Evolutionary conservation across 2,113 vertebrate species (phyloP).

Genomic region (Noctilio leporinus): DNA sequence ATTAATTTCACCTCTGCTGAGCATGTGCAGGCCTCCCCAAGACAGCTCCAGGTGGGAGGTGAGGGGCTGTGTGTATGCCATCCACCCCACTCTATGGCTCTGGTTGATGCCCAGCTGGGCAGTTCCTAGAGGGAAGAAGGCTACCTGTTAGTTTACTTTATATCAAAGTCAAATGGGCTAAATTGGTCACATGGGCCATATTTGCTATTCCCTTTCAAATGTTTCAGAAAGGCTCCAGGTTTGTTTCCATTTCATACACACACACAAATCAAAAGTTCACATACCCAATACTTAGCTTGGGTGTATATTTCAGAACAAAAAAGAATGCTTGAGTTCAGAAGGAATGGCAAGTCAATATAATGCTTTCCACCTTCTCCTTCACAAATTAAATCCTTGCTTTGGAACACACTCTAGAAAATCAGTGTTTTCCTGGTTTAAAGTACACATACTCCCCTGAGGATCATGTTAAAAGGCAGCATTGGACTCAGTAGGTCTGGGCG

Average conservation of each 20-base stretch:
- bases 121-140: background rate
- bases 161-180: conserved; percentile 1
- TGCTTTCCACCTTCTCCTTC: background rate
- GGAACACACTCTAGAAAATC: background rate
- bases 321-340: background rate
- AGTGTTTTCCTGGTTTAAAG: background rate
- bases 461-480: background rate
- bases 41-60: background rate
- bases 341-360: background rate
- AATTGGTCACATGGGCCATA: background rate
- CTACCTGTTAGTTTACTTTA: background rate
- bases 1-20: background rate
- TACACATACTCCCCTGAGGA: background rate
- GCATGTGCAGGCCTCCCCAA: background rate
- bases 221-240: background rate
- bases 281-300: background rate
- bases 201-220: background rate
- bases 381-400: conserved; percentile 17
- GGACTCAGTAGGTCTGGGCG: background rate
- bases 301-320: background rate
- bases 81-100: background rate
- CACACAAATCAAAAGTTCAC: background rate
- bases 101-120: background rate
- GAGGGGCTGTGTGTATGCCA: background rate
- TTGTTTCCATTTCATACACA: conserved; percentile 8